Conservation (phyloP, 2,113 vertebrate genomes). For the Megaptera novaeangliae region DNA sequence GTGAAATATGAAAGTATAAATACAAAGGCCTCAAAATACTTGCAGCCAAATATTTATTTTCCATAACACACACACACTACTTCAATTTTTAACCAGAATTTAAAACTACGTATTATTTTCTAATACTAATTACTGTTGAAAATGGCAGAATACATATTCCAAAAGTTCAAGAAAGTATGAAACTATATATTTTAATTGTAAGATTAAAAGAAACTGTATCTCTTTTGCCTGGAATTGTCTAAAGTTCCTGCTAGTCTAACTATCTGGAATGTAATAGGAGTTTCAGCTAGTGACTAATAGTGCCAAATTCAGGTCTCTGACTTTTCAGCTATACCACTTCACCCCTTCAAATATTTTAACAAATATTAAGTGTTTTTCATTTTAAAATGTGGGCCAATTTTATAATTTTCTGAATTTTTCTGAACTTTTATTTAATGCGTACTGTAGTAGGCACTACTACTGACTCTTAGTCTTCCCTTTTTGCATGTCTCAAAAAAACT, state of each 20-base stretch:
- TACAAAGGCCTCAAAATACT: neutral
- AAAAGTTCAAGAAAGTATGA: neutral
- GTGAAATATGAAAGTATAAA: neutral
- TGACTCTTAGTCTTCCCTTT: neutral
- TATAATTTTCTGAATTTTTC: neutral
- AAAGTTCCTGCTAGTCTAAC: neutral
- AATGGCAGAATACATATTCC: neutral
- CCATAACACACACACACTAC: neutral
- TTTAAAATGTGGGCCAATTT: slow-evolving; percentile 4
- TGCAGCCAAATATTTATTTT: neutral
- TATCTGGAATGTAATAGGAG: neutral
- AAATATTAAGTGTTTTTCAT: neutral
- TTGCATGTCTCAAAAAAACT: neutral
- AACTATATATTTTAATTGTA: neutral
- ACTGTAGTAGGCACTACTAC: neutral
- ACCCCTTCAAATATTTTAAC: neutral
- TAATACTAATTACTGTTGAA: neutral
- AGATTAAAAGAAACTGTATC: neutral
- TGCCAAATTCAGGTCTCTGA: neutral
- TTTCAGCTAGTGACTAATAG: neutral
- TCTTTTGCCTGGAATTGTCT: neutral
- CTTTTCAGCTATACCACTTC: neutral
- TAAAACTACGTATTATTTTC: neutral
- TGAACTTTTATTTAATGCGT: neutral
- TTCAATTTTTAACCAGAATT: slow-evolving; percentile 6